Evolutionary conservation across 2,113 vertebrate species (phyloP), one percentile per base, ranked within the genome.

Genomic region (Microtus oregoni): DNA sequence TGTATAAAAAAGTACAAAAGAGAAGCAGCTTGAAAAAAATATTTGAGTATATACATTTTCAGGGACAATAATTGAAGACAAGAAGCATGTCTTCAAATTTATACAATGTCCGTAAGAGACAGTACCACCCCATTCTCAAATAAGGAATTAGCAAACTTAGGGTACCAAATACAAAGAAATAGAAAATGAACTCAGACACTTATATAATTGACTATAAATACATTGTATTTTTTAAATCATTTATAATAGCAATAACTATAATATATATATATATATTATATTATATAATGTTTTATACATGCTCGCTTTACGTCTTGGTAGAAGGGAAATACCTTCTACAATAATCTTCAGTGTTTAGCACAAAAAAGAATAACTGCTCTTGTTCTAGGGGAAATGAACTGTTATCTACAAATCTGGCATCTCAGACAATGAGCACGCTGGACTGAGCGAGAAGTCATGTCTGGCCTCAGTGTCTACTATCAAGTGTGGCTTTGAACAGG

Each of bases 1-100:
- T 41, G 35, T 83, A 92, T 87, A 68, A 94, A 82, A 93, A 76
- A 82, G 7, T 73, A 13, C 50, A 92, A 90, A 91, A 93, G n/a
- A 24, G 83, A 91, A 95, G 32, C 67, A 87, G 77, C 67, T 82
- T 35, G 73, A 94, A 88, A 90, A 90, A 89, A 76, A 65, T 68
- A 78, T 2, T 88, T 88, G 86, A 63, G 88, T 86, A 88, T 68
- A 75, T 72, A 94, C 63, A 94, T 86, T 89, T 15, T 91, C n/a
- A 70, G 58, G 63, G 58, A 92, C 22, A 89, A 58, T 82, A 89
- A 44, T 32, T 67, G 38, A 94, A 67, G 72, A 79, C n/a, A 68
- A 58, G 79, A 81, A 89, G 77, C 30, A 86, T 47, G 78, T 86
- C 47, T 89, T 75, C 52, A 58, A n/a, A 86, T 82, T 82, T 90